Conservation (phyloP, 53 echinoderm and acorn worm species). For the Mesocentrotus franciscanus region DNA sequence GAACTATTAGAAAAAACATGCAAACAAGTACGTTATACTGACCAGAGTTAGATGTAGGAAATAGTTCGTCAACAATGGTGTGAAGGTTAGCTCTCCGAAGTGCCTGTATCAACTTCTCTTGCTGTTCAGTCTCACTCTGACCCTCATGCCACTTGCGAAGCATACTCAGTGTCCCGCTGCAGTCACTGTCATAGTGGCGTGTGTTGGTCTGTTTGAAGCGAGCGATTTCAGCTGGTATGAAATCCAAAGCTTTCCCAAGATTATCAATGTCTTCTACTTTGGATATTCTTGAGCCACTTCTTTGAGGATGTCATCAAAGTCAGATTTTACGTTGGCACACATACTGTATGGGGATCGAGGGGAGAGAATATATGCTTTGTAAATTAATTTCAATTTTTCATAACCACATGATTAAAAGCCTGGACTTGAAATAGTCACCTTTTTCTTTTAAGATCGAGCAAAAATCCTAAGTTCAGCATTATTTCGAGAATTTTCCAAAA, state of each 20-base stretch:
- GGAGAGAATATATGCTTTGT: too few species aligned
- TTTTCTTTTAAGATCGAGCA: too few species aligned
- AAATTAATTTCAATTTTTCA: too few species aligned
- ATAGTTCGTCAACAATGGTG: neutral
- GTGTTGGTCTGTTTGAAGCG: neutral
- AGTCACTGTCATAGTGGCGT: neutral
- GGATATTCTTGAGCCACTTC: neutral
- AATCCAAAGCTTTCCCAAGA: neutral
- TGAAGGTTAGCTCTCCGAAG: neutral
- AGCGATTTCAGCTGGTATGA: neutral
- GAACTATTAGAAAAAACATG: too few species aligned
- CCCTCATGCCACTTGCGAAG: neutral
- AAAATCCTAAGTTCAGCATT: too few species aligned
- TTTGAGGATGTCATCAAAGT: neutral
- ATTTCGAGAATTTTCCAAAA: too few species aligned
- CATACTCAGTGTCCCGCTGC: neutral
- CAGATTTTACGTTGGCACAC: neutral
- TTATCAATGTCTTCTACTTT: neutral
- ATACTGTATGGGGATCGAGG: neutral
- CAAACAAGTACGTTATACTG: neutral
- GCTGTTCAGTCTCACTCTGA: neutral
- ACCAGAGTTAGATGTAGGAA: neutral
- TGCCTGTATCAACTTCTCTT: neutral
- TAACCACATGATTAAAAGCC: too few species aligned
- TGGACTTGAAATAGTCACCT: too few species aligned